Evolutionary conservation across 2,888 invertebrate genomes (phyloP).

Genomic region (Pollenia amentaria): DNA sequence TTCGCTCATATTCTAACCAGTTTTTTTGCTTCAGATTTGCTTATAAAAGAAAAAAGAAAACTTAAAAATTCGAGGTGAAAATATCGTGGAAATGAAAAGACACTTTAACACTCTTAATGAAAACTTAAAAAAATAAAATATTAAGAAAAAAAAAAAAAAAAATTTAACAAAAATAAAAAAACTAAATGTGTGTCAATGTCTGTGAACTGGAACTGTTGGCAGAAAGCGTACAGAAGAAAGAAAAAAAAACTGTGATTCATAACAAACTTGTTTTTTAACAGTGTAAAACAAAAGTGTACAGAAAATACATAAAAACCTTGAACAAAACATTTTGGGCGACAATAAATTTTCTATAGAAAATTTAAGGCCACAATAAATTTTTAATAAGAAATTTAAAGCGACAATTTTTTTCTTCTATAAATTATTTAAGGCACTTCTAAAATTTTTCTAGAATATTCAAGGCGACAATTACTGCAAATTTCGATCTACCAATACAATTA

Average conservation of each 20-base stretch:
- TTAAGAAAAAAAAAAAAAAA: constrained; percentile 19
- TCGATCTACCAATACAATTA: too few species aligned
- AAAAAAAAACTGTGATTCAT: constrained; percentile 39
- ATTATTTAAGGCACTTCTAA: too few species aligned
- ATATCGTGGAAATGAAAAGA: constrained; percentile 63
- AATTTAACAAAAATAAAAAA: constrained; percentile 22
- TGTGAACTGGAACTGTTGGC: constrained; percentile 74
- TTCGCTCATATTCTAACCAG: background rate
- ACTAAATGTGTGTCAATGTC: constrained; percentile 70
- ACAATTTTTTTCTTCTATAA: too few species aligned
- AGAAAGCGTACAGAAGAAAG: constrained; percentile 54
- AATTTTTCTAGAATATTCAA: too few species aligned
- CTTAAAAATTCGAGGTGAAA: constrained; percentile 55
- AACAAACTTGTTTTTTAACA: constrained; percentile 7
- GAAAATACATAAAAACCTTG: too few species aligned
- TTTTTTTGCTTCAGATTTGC: constrained; percentile 5
- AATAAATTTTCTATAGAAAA: too few species aligned
- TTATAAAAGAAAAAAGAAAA: constrained; percentile 19
- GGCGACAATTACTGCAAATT: too few species aligned
- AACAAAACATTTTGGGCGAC: too few species aligned
- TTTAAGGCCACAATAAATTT: too few species aligned
- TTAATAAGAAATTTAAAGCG: too few species aligned
- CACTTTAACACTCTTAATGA: constrained; percentile 64
- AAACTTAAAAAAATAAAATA: constrained; percentile 41
- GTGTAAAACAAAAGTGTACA: background rate